Percentiles rank a stretch among this genome's conserved stretches.
Conservation (phyloP, 1,140 invertebrate genomes). For the Ectropis grisescens region DNA sequence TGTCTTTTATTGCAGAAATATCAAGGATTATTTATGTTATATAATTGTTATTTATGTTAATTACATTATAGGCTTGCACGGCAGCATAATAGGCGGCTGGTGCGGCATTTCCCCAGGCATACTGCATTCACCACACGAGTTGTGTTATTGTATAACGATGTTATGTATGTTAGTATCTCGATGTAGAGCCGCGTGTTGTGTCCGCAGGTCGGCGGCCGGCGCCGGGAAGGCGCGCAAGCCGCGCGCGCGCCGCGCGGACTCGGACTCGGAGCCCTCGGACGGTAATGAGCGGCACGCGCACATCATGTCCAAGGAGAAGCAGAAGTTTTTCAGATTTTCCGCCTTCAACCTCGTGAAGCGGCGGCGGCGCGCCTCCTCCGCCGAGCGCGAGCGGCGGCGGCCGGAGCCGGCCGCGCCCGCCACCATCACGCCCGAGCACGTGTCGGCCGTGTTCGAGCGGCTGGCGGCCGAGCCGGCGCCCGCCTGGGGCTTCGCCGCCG, state of each 20-base stretch:
- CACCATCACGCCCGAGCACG: constrained; percentile 40
- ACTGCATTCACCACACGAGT: no score
- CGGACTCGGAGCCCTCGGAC: constrained; percentile 61
- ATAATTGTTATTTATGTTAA: no score
- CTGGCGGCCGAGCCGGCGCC: constrained; percentile 58
- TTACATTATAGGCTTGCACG: no score
- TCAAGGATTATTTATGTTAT: no score
- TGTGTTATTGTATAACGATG: no score
- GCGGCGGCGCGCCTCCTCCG: constrained; percentile 40
- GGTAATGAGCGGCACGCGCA: constrained; percentile 65
- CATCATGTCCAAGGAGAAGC: constrained; percentile 86
- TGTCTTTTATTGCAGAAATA: no score
- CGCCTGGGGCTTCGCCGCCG: constrained; percentile 85
- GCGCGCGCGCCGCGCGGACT: constrained; percentile 35
- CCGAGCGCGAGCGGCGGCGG: constrained; percentile 27
- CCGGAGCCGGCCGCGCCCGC: constrained; percentile 22
- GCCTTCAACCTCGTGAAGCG: constrained; percentile 75
- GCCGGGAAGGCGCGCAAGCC: constrained; percentile 46
- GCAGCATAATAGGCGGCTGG: no score
- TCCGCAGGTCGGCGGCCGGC: constrained; percentile 36
- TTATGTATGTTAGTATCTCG: no score
- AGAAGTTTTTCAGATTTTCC: constrained; percentile 86
- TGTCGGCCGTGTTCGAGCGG: constrained; percentile 64
- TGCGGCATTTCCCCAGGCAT: no score
- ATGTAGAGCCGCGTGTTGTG: no score